These are phyloP conservation scores for Oncopeltus fasciatus DNA, from an alignment of 1,140 invertebrate genomes.

Conservation along the genomic window DNA sequence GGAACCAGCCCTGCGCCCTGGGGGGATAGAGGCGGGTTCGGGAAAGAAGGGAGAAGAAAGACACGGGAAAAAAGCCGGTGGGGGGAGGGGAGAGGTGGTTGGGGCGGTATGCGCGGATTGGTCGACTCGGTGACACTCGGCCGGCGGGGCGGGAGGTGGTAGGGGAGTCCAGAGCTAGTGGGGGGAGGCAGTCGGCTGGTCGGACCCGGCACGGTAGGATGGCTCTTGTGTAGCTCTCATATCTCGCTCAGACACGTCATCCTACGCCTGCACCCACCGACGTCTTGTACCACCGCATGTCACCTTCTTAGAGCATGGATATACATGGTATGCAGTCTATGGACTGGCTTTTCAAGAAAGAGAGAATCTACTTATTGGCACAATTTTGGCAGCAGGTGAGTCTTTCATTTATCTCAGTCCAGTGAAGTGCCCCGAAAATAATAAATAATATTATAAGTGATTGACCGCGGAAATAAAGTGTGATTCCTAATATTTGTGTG, in stretches of 20 bases:
- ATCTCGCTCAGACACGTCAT: neutral
- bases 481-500: neutral
- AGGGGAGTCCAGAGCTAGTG: constrained; percentile 7
- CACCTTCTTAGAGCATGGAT: constrained; percentile 32
- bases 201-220: constrained; percentile 30
- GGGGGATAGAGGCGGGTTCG: neutral
- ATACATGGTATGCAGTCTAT: constrained; percentile 77
- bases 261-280: too few relatives aligned
- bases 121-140: neutral
- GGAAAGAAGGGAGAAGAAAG: constrained; percentile 14
- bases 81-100: neutral
- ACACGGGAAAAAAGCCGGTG: constrained; percentile 10
- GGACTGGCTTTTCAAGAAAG: constrained; percentile 90
- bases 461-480: neutral
- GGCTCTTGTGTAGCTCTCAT: constrained; percentile 17
- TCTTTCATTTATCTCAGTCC: constrained; percentile 16
- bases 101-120: neutral
- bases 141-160: constrained; percentile 22
- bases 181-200: constrained; percentile 26
- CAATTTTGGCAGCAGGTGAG: constrained; percentile 89
- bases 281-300: too few relatives aligned
- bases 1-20: neutral
- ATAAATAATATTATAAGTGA: neutral
- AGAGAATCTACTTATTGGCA: constrained; percentile 77
- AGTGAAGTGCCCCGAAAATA: neutral